phyloP scores from a whole-genome alignment of 2,888 invertebrate genomes.

The Epicampocera succincta region DNA sequence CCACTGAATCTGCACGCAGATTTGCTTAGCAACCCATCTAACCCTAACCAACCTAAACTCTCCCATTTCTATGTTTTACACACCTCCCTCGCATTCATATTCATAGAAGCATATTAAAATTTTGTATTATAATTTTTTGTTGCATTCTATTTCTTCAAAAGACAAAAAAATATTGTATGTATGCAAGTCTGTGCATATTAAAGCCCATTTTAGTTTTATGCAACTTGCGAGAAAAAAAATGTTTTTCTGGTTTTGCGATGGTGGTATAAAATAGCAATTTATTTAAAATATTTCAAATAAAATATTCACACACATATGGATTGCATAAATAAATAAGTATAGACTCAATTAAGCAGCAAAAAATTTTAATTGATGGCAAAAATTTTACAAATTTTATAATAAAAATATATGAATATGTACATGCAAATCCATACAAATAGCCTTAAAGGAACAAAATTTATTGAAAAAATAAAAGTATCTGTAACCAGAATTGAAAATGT shows the following conservation, averaged over 20 bases:
- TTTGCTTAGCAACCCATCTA: not conserved
- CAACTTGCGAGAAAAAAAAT: constrained; percentile 25
- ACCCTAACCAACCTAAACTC: not conserved
- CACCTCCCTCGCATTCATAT: constrained; percentile 28
- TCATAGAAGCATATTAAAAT: constrained; percentile 48
- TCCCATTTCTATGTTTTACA: not conserved
- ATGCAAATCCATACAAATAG: too few species aligned
- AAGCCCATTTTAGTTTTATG: constrained; percentile 53
- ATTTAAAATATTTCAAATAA: constrained; percentile 37
- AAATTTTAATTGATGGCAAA: constrained; percentile 15
- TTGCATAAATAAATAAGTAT: constrained; percentile 3
- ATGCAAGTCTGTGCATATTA: not conserved
- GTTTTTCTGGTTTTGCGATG: constrained; percentile 47
- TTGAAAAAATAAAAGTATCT: too few species aligned
- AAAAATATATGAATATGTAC: not conserved
- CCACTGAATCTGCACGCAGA: too few species aligned
- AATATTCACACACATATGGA: constrained; percentile 38
- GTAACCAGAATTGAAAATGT: too few species aligned
- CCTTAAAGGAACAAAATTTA: too few species aligned
- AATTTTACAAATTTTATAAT: not conserved
- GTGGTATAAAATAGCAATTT: constrained; percentile 43
- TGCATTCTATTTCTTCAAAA: constrained; percentile 40
- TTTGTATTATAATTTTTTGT: constrained; percentile 46
- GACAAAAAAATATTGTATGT: not conserved
- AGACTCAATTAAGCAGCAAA: constrained; percentile 20